These are phyloP conservation scores for Dromas ardeola DNA, from an alignment of 2,113 vertebrate species.

Conservation along the genomic window DNA sequence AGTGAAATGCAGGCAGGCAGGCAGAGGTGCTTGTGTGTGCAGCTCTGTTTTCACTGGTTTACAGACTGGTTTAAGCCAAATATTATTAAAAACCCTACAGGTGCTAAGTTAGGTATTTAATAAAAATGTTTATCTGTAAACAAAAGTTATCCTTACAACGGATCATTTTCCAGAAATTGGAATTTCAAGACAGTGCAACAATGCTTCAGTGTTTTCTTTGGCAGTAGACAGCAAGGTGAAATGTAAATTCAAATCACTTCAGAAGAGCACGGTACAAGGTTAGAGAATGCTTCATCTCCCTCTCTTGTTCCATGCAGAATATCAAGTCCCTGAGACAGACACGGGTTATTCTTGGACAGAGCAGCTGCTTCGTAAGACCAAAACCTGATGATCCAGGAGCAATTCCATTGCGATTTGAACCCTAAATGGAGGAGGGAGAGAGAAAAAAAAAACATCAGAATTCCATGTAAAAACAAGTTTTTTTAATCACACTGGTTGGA, in stretches of 20 bases:
- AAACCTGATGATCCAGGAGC: constrained; percentile 63
- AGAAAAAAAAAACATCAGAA: not conserved
- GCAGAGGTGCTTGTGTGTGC: not conserved
- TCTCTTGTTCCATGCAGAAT: constrained; percentile 93
- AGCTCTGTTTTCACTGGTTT: constrained; percentile 29
- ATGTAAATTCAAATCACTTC: constrained; percentile 64
- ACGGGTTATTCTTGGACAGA: constrained; percentile 81
- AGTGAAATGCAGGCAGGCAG: constrained; percentile 21
- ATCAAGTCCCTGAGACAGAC: constrained; percentile 91
- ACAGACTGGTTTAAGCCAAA: constrained; percentile 48
- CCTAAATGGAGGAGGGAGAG: constrained; percentile 20
- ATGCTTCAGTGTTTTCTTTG: constrained; percentile 72
- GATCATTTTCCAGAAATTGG: constrained; percentile 58
- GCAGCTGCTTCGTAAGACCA: constrained; percentile 69
- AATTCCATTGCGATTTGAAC: constrained; percentile 58
- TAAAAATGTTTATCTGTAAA: constrained; percentile 73
- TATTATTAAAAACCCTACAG: constrained; percentile 52
- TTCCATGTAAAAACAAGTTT: not conserved
- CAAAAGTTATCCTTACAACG: constrained; percentile 62
- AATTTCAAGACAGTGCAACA: constrained; percentile 66
- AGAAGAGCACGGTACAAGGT: constrained; percentile 88
- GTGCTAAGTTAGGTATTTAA: constrained; percentile 40
- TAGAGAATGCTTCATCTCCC: constrained; percentile 82
- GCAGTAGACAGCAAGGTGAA: constrained; percentile 71
- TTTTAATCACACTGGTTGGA: not conserved